Conservation (phyloP, 2,797 vertebrate species). For the Leptoclinus maculatus region DNA sequence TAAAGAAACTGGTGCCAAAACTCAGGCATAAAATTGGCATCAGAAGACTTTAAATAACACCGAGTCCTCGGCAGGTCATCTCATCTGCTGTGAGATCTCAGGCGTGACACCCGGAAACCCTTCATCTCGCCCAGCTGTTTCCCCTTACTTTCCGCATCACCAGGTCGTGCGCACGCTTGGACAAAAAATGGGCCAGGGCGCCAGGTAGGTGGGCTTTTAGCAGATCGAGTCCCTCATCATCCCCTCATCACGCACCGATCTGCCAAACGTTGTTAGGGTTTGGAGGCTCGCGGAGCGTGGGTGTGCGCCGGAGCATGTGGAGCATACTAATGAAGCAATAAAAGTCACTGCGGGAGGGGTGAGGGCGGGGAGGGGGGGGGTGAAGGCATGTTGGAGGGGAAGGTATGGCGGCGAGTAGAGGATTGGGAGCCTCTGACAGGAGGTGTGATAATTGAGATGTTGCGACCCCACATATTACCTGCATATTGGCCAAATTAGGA, state of each 20-base stretch:
- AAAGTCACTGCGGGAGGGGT: slow-evolving; percentile 88
- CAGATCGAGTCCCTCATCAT: slow-evolving; percentile 68
- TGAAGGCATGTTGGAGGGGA: slow-evolving; percentile 56
- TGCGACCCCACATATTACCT: slow-evolving; percentile 83
- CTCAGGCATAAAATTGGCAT: neutral
- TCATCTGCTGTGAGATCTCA: slow-evolving; percentile 3
- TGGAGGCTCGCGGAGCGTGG: slow-evolving; percentile 73
- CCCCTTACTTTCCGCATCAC: slow-evolving; percentile 30
- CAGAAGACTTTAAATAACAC: neutral
- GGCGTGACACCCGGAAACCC: slow-evolving; percentile 9
- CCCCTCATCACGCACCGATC: slow-evolving; percentile 68
- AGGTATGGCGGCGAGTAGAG: slow-evolving; percentile 50
- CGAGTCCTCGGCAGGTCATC: neutral
- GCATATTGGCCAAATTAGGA: slow-evolving; percentile 76
- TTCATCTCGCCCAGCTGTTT: slow-evolving; percentile 36
- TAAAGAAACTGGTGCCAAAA: neutral
- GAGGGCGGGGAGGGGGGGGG: slow-evolving; percentile 46
- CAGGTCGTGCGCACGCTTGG: slow-evolving; percentile 23
- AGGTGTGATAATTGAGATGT: slow-evolving; percentile 88
- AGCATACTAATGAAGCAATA: slow-evolving; percentile 98
- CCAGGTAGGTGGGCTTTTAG: slow-evolving; percentile 73
- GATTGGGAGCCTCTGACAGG: slow-evolving; percentile 78
- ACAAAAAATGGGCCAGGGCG: slow-evolving; percentile 47
- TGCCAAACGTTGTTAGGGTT: slow-evolving; percentile 81
- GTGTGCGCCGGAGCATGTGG: slow-evolving; percentile 88